Percentiles rank a stretch among this genome's conserved stretches.
phyloP scores from a whole-genome alignment of 2,888 invertebrate species.

The Scaptomyza reducta region DNA sequence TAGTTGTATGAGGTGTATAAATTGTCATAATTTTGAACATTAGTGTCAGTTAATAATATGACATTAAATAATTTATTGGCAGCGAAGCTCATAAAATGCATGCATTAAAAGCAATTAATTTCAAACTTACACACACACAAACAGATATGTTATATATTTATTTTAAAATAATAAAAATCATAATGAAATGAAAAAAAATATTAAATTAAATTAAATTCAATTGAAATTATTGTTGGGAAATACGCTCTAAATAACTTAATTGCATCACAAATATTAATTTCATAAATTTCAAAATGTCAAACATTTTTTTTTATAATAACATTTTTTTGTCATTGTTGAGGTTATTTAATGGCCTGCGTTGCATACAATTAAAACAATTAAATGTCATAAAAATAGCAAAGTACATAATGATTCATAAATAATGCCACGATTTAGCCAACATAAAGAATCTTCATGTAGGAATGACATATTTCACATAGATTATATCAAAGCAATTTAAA shows the following conservation, averaged over 20 bases:
- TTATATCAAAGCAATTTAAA: conserved; percentile 55
- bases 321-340: conserved; percentile 28
- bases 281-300: conserved; percentile 68
- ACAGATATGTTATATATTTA: background rate
- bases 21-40: conserved; percentile 57
- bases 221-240: conserved; percentile 37
- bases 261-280: conserved; percentile 62
- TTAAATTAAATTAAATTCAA: conserved; percentile 47
- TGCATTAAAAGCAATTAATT: conserved; percentile 60
- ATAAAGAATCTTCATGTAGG: conserved; percentile 22
- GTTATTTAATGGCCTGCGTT: conserved; percentile 62
- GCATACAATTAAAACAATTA: conserved; percentile 72
- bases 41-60: conserved; percentile 70
- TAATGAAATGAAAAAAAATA: background rate
- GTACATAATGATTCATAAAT: conserved; percentile 55
- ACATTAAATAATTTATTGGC: conserved; percentile 65
- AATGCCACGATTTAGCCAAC: conserved; percentile 52
- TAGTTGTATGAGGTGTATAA: conserved; percentile 46
- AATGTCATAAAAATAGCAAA: conserved; percentile 65
- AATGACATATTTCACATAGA: conserved; percentile 55
- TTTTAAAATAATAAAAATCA: conserved; percentile 15
- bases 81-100: conserved; percentile 26
- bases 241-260: conserved; percentile 39
- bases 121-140: conserved; percentile 20
- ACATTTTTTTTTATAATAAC: conserved; percentile 13